Evolutionary conservation across 2,113 vertebrate genomes (phyloP), one percentile per base, ranked within the genome.

Genomic region (Pterophyllum scalare): DNA sequence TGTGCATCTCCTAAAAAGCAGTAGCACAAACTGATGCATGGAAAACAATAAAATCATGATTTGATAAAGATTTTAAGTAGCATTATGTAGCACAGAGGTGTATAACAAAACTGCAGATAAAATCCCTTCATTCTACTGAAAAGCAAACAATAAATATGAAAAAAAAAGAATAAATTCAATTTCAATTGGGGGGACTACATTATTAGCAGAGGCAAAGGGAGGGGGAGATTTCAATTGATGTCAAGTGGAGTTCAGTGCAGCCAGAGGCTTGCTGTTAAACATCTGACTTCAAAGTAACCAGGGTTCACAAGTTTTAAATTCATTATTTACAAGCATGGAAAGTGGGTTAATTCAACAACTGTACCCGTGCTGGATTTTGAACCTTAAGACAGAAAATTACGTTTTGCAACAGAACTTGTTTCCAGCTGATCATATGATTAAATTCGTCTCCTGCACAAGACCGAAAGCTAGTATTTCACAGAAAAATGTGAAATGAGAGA

Each of bases 281-380:
- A 22, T 43, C 72, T 79, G 20, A 91, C 88, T 93, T 91, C 91
- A 90, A 90, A 93, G 59, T 17, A 75, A 54, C 88, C 24, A 0
- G 28, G 90, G 81, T 87, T 88, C 56, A 87, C 56, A 89, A 75
- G 61, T 91, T 90, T 85, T 77, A 64, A 91, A 84, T 87, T 85
- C 60, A 85, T 89, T 64, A 86, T 83, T 86, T 89, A 77, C 85
- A 62, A 87, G 67, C 75, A 81, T 7, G 2, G 80, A 91, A 94
- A 93, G 85, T 93, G 84, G 89, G 91, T 92, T 88, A 91, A 24
- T 80, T 61, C 79, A 35, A 31, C 56, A 72, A 81, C 83, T 85
- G 72, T 80, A 74, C 26, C 78, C 83, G 54, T 3, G 13, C 56
- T 81, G 64, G 79, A 84, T 81, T 89, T 81, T 14, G 5, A 85